Conservation (phyloP, 2,113 vertebrate species). For the Anguilla rostrata region DNA sequence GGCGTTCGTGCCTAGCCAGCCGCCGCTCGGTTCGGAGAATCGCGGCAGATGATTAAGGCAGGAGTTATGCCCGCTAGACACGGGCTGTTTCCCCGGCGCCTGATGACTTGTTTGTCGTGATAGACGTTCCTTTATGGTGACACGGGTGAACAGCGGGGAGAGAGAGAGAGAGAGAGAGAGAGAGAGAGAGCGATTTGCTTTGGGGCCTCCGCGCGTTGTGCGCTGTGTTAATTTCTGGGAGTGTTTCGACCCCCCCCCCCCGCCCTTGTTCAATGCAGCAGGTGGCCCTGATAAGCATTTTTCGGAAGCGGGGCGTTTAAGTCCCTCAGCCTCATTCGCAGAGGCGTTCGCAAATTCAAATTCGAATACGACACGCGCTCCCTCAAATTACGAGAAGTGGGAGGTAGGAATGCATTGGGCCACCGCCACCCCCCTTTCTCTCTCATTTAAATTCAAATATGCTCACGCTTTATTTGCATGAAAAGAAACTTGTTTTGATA, state of each 20-base stretch:
- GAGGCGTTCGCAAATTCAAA: neutral
- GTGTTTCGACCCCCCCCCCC: neutral
- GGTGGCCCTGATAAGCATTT: neutral
- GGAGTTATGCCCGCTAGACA: constrained; percentile 12
- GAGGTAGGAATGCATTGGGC: no score
- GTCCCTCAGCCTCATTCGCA: neutral
- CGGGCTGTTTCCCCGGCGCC: constrained; percentile 15
- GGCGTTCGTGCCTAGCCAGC: constrained; percentile 9
- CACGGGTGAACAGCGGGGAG: neutral
- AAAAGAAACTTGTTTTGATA: no score
- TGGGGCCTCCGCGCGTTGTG: neutral
- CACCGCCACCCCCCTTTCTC: no score
- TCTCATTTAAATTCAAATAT: no score
- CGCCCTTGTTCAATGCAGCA: neutral
- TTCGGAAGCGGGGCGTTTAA: no score
- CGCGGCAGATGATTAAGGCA: constrained; percentile 16
- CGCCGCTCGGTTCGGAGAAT: neutral
- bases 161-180: no score
- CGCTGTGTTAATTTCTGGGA: neutral
- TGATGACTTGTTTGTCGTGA: neutral
- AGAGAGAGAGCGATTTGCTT: neutral
- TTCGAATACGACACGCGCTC: neutral
- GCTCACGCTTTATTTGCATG: no score
- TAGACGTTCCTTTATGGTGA: constrained; percentile 15
- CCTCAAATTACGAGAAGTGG: neutral